These are phyloP conservation scores for Phragmatobia fuliginosa DNA, from an alignment of 2,888 invertebrate genomes.

Conservation along the genomic window DNA sequence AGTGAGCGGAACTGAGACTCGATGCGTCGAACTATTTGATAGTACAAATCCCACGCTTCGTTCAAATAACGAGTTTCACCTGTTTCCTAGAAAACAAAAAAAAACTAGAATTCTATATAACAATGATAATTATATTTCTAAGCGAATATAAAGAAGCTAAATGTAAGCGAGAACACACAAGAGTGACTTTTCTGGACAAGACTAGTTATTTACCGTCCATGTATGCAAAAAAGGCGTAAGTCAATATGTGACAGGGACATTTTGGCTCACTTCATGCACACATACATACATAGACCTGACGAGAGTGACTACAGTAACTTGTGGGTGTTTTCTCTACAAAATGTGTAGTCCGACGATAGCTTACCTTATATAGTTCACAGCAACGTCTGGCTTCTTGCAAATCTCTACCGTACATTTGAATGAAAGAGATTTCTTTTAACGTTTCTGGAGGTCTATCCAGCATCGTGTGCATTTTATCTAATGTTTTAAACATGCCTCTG, in stretches of 20 bases:
- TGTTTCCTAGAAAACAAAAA: constrained; percentile 84
- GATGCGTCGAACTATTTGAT: constrained; percentile 98
- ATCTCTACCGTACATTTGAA: constrained; percentile 98
- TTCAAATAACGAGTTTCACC: constrained; percentile 96
- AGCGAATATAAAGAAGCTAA: not conserved
- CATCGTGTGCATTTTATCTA: constrained; percentile 98
- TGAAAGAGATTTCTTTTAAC: constrained; percentile 98
- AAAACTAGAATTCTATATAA: not conserved
- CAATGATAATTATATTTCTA: not conserved
- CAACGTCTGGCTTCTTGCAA: constrained; percentile 97
- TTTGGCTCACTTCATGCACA: not conserved
- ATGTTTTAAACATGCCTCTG: constrained; percentile 97
- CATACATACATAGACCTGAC: not conserved
- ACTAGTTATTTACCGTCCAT: not conserved
- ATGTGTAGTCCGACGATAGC: not conserved
- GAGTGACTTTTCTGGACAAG: not conserved
- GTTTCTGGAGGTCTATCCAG: constrained; percentile 97
- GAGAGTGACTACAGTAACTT: not conserved
- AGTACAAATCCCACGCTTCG: constrained; percentile 99
- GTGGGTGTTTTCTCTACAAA: not conserved
- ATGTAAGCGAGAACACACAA: not conserved
- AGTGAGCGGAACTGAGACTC: constrained; percentile 96
- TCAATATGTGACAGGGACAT: not conserved
- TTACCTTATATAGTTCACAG: constrained; percentile 94
- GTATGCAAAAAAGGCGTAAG: not conserved